Evolutionary conservation across 2,113 vertebrate species (phyloP), one percentile per base, ranked within the genome.

Genomic region (Megaceryle maxima): DNA sequence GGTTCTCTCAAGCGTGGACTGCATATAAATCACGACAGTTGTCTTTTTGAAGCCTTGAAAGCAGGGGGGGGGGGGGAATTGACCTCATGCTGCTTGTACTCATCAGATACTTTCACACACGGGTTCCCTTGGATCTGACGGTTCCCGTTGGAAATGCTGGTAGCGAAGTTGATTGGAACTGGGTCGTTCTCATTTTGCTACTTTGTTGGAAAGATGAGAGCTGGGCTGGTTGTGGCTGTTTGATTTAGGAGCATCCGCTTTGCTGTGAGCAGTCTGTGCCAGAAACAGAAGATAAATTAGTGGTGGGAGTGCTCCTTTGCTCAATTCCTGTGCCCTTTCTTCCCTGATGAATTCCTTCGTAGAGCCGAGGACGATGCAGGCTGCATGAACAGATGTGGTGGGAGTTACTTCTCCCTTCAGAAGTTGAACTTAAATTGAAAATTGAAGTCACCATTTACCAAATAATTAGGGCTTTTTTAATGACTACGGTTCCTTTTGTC

Each of bases 171-270:
- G 73, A 13, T 68, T 89, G 57, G 86, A 95, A 92, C 55, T 93
- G 89, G 92, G 86, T 96, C 94, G 79, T 79, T 87, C 80, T 94
- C 80, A 1, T 95, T 85, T 72, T 87, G 96, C 94, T 93, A 72
- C 94, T 90, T 78, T 63, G 81, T 35, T 88, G 83, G 96, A 82
- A 48, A 55, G 88, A 70, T 22, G 55, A 57, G 92, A 76, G 51
- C 74, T 0, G 3, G 56, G 57, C 87, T 84, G 94, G 56, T 83
- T 29, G 55, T 62, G 79, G 63, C 56, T 37, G 37, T 78, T 87
- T 96, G 95, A 91, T 96, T 96, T 94, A 87, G 89, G 83, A 97
- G 89, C 88, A 94, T 95, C 94, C 66, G 70, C 87, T 94, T 22
- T 14, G 43, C 94, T 56, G 53, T 14, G 16, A 82, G 8, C 50